These are phyloP conservation scores for Argynnis bischoffii DNA, from an alignment of 2,888 invertebrate species.

Conservation along the genomic window DNA sequence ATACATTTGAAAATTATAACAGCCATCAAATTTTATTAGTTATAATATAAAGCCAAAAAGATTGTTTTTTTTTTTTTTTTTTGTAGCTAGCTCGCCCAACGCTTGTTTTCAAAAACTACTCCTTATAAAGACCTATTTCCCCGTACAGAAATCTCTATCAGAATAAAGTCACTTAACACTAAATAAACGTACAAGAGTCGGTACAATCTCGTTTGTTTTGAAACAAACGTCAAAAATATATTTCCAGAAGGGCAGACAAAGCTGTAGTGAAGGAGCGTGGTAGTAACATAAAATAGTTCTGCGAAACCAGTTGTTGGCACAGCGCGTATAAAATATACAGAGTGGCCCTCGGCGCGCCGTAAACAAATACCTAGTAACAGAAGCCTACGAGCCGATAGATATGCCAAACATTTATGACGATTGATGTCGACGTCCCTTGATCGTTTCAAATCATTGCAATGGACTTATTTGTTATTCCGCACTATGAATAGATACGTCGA, in stretches of 20 bases:
- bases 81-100: neutral
- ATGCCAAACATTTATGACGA: constrained; percentile 9
- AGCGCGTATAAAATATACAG: constrained; percentile 71
- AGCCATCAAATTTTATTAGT: too few species aligned
- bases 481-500: too few species aligned
- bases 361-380: constrained; percentile 57
- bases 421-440: constrained; percentile 1
- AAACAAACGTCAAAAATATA: constrained; percentile 24
- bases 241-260: constrained; percentile 8
- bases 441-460: neutral
- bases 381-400: constrained; percentile 25
- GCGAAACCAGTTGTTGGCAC: constrained; percentile 70
- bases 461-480: neutral
- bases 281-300: constrained; percentile 61
- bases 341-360: constrained; percentile 56
- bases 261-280: constrained; percentile 46
- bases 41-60: too few species aligned
- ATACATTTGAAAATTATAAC: too few species aligned
- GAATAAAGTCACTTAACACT: neutral
- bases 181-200: constrained; percentile 15
- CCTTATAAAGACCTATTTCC: neutral
- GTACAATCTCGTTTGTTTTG: constrained; percentile 12
- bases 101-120: too few species aligned
- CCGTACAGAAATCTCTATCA: neutral
- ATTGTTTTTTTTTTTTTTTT: too few species aligned